These are phyloP conservation scores for Alcedo atthis DNA, from an alignment of 2,797 vertebrate genomes.

Conservation along the genomic window DNA sequence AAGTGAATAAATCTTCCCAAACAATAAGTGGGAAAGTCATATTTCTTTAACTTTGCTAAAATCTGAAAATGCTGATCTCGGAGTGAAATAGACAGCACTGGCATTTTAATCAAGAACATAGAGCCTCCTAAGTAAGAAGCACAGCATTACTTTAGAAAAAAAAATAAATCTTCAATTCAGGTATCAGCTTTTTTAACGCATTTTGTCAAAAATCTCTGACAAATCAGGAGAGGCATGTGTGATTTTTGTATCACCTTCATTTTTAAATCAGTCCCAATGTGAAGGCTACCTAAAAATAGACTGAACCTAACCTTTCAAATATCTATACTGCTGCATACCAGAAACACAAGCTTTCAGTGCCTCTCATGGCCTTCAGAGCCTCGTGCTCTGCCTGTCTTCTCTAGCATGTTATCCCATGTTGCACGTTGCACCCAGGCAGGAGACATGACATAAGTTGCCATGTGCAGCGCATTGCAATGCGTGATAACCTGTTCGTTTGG, in stretches of 20 bases:
- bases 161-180: not conserved
- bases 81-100: conserved; percentile 36
- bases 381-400: conserved; percentile 45
- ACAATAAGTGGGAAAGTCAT: conserved; percentile 67
- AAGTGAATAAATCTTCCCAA: conserved; percentile 72
- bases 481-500: not conserved
- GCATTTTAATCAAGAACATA: conserved; percentile 60
- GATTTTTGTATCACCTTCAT: conserved; percentile 65
- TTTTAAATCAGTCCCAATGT: conserved; percentile 62
- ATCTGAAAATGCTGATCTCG: conserved; percentile 65
- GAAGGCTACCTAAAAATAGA: conserved; percentile 78
- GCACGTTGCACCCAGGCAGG: not conserved
- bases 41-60: conserved; percentile 70
- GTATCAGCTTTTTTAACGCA: not conserved
- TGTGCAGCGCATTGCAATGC: not conserved
- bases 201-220: conserved; percentile 48
- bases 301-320: conserved; percentile 70
- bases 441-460: not conserved
- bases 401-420: not conserved
- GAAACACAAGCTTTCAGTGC: conserved; percentile 28
- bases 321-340: conserved; percentile 65
- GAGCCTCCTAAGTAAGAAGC: conserved; percentile 37
- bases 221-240: conserved; percentile 13
- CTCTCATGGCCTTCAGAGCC: conserved; percentile 57
- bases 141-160: conserved; percentile 19